These are phyloP conservation scores for Drosophila austrosaltans DNA, from an alignment of 2,888 invertebrate species.

Conservation along the genomic window DNA sequence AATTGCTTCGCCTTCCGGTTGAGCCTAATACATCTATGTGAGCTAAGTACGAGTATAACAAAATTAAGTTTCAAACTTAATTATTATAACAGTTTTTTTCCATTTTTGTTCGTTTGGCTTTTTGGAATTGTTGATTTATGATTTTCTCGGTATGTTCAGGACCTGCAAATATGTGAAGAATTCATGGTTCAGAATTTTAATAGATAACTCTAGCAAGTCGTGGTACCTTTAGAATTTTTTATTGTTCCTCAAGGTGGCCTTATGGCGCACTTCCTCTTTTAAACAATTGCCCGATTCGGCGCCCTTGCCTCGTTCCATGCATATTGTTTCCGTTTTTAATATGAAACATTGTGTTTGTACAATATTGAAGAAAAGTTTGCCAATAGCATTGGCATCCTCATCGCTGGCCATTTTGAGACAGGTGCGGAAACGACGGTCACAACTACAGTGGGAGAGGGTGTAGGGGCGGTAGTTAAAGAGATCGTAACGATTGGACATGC, in stretches of 20 bases:
- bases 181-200: neutral
- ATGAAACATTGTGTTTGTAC: slow-evolving; percentile 97
- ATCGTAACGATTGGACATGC: slow-evolving; percentile 92
- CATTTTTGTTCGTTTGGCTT: slow-evolving; percentile 14
- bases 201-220: slow-evolving; percentile 2
- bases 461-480: slow-evolving; percentile 95
- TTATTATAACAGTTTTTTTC: slow-evolving; percentile 20
- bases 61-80: slow-evolving; percentile 52
- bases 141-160: neutral
- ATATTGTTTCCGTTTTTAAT: slow-evolving; percentile 90
- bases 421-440: slow-evolving; percentile 95
- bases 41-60: slow-evolving; percentile 10
- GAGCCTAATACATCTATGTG: slow-evolving; percentile 42
- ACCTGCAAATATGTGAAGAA: neutral
- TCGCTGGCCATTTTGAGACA: slow-evolving; percentile 95
- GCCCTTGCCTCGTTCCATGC: slow-evolving; percentile 92
- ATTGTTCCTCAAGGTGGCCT: slow-evolving; percentile 90
- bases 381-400: slow-evolving; percentile 94
- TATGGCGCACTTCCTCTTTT: slow-evolving; percentile 87
- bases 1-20: neutral
- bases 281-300: slow-evolving; percentile 85
- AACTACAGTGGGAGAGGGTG: slow-evolving; percentile 95
- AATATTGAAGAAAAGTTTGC: slow-evolving; percentile 96
- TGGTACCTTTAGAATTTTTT: slow-evolving; percentile 78
- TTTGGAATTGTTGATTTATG: slow-evolving; percentile 11